phyloP scores from a whole-genome alignment of 2,888 invertebrate species.

The Hydropsyche betteni region DNA sequence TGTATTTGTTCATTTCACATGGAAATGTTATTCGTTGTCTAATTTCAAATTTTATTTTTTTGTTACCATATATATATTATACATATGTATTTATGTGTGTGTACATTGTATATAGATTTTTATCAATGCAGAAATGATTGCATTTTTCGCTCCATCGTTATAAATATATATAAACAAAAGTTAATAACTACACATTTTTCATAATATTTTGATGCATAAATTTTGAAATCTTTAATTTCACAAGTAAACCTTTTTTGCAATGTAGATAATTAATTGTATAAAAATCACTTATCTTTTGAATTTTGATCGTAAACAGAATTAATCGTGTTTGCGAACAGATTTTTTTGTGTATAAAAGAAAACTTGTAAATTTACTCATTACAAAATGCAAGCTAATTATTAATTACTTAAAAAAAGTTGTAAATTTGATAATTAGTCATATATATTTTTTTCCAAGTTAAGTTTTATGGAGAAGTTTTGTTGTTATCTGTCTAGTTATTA shows the following conservation, averaged over 20 bases:
- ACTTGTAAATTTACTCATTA: conserved; percentile 9
- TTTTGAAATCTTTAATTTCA: too few relatives aligned
- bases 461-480: conserved; percentile 30
- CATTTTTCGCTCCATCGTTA: too few relatives aligned
- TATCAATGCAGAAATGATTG: neutral
- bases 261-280: too few relatives aligned
- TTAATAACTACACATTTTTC: too few relatives aligned
- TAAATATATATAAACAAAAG: too few relatives aligned
- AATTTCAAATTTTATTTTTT: conserved; percentile 19
- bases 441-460: conserved; percentile 32
- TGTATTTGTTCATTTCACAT: conserved; percentile 24
- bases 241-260: too few relatives aligned
- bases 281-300: too few relatives aligned
- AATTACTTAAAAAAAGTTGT: conserved; percentile 14
- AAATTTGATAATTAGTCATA: conserved; percentile 29
- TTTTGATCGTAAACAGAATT: too few relatives aligned
- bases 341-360: conserved; percentile 1
- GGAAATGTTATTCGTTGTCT: conserved; percentile 3
- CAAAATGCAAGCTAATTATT: conserved; percentile 21
- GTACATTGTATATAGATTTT: conserved; percentile 26
- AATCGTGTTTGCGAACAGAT: too few relatives aligned
- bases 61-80: conserved; percentile 17
- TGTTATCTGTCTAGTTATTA: conserved; percentile 50
- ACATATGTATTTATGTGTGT: conserved; percentile 10
- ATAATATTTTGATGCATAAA: too few relatives aligned